Evolutionary conservation across 2,797 vertebrate species (phyloP).

Genomic region (Schizothorax lantsangensis): DNA sequence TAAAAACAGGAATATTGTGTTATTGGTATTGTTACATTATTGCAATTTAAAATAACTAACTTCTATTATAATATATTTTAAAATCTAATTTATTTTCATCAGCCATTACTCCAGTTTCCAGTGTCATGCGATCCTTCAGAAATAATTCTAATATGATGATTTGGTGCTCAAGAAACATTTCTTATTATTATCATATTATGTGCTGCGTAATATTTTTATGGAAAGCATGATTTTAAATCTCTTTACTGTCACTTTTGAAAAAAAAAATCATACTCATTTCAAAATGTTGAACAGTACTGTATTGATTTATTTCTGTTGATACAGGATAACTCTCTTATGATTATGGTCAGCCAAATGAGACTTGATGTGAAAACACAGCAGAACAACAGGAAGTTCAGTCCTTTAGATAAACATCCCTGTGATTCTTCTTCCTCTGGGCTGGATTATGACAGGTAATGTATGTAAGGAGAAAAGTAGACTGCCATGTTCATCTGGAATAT

Average conservation of each 20-base stretch:
- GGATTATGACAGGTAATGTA: slow-evolving; percentile 70
- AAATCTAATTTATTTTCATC: neutral
- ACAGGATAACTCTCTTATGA: slow-evolving; percentile 61
- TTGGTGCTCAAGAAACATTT: neutral
- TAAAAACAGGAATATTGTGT: slow-evolving; percentile 1
- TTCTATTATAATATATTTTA: neutral
- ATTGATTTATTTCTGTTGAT: slow-evolving; percentile 1
- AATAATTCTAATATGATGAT: neutral
- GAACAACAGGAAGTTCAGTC: slow-evolving; percentile 56
- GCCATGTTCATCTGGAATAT: neutral
- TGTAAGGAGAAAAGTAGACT: neutral
- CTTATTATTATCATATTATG: neutral
- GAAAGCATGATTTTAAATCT: neutral
- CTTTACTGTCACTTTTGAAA: neutral
- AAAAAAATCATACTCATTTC: neutral
- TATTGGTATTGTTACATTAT: no score
- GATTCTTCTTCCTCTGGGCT: slow-evolving; percentile 51
- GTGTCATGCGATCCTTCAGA: neutral
- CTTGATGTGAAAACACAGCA: slow-evolving; percentile 44
- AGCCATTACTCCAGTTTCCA: neutral
- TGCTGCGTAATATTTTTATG: neutral
- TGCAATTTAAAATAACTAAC: neutral
- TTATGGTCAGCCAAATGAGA: slow-evolving; percentile 54
- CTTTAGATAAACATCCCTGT: slow-evolving; percentile 58
- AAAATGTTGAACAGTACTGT: neutral